phyloP scores from a whole-genome alignment of 1,140 invertebrate species.

The Drosophila lowei region DNA sequence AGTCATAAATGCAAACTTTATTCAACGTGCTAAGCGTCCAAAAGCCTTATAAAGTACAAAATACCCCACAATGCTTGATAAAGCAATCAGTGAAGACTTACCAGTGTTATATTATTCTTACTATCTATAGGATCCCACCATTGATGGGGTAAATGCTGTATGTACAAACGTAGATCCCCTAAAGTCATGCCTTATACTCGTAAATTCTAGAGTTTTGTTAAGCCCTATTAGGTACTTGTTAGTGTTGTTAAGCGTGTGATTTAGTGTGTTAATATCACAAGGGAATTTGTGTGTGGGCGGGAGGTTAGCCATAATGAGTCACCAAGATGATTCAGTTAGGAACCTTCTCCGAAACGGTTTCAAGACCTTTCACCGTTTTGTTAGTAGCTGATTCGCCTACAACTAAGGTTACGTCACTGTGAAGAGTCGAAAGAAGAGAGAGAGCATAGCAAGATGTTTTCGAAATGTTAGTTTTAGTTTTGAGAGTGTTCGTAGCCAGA shows the following conservation, averaged over 20 bases:
- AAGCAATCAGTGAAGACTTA: constrained; percentile 44
- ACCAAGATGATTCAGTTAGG: constrained; percentile 44
- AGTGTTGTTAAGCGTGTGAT: constrained; percentile 62
- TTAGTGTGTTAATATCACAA: constrained; percentile 77
- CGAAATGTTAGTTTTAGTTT: constrained; percentile 55
- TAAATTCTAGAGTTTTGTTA: constrained; percentile 42
- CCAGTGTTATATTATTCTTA: constrained; percentile 25
- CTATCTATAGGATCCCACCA: constrained; percentile 42
- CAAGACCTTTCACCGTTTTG: constrained; percentile 62
- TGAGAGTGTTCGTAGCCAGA: constrained; percentile 44
- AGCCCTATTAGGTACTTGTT: constrained; percentile 57
- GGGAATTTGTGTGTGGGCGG: constrained; percentile 21
- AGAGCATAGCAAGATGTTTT: constrained; percentile 60
- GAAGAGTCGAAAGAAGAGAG: constrained; percentile 65
- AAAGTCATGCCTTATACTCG: constrained; percentile 35
- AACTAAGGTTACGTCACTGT: constrained; percentile 79
- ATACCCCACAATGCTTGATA: constrained; percentile 45
- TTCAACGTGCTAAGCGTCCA: constrained; percentile 56
- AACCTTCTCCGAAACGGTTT: constrained; percentile 79
- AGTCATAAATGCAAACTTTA: constrained; percentile 58
- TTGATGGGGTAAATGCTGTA: constrained; percentile 41
- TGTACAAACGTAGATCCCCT: constrained; percentile 45
- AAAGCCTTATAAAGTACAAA: constrained; percentile 42
- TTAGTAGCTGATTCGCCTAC: constrained; percentile 66
- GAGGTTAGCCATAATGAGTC: constrained; percentile 39